A percentile compares a stretch with the other conserved stretches of the same genome.
Evolutionary conservation across 2,797 vertebrate species (phyloP).

Genomic region (Chloroceryle inda): DNA sequence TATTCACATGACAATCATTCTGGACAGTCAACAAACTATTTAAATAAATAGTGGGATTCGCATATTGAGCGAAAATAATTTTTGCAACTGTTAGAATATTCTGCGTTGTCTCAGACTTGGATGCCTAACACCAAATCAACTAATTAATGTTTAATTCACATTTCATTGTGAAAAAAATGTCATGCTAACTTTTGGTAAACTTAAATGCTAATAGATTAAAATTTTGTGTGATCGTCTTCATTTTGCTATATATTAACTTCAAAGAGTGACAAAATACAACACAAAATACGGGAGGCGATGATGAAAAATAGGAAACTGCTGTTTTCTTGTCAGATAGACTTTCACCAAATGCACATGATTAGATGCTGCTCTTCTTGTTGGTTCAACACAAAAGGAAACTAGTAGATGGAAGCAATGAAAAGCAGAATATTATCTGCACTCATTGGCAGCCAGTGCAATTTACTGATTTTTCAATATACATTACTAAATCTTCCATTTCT

Average conservation of each 20-base stretch:
- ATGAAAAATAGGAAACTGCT: background rate
- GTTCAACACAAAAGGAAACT: constrained; percentile 54
- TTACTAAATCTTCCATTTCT: background rate
- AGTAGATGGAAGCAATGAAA: constrained; percentile 71
- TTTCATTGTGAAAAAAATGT: background rate
- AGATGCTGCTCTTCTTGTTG: background rate
- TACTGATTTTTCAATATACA: background rate
- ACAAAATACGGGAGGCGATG: background rate
- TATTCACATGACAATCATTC: background rate
- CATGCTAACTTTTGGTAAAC: background rate
- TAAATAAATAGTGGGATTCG: background rate
- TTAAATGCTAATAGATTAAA: background rate
- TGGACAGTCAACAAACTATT: background rate
- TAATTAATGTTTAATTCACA: background rate
- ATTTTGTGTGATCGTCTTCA: background rate
- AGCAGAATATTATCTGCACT: constrained; percentile 18
- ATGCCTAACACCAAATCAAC: background rate
- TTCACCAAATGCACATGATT: background rate
- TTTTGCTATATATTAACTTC: background rate
- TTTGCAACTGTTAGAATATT: background rate
- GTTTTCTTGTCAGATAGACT: background rate
- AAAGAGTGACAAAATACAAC: background rate
- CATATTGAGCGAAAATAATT: background rate
- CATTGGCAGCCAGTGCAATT: background rate
- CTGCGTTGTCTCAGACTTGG: background rate